Base-by-base conservation (phyloP, 1,140 invertebrate genomes). In the Chrysopa pallens region DNA sequence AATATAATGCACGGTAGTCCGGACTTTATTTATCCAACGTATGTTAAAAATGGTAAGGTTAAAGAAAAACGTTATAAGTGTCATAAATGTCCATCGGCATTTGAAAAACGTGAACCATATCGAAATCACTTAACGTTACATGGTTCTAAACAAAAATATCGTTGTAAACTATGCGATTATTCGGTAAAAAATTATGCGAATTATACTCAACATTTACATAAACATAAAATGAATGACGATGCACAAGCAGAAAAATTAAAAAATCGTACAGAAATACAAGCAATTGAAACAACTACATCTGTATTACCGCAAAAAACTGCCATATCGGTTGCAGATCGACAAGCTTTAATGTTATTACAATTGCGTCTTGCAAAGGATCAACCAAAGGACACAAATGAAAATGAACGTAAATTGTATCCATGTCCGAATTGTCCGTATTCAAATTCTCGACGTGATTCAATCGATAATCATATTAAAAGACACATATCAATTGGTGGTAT, bases 161-260 rank as follows among this genome's bases (percentile, higher is more conserved):
- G 75, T 45, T 92, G 88, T 62, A 74, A 82, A 45, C 70, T 74
- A 6, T 92, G 88, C 58, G 86, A 91, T 61, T 92, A 91, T 59
- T 84, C 84, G 1, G 86, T 90, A 0, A 84, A 82, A 49, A 84
- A 84, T 58, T 84, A 80, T 48, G 80, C 82, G 0, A 87, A 85
- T 60, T 83, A 81, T 50, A 70, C 77, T 11, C 83, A 86, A 54
- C 84, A 88, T 53, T 62, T 80, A 52, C 75, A 74, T 36, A 80
- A 85, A 52, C 84, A 88, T 59, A 70, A 76, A 50, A 73, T 70
- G 44, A 78, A 74, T 50, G 73, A 73, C n/a, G 70, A 76, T 49
- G 73, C 74, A 3, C 69, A 73, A 46, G 72, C 71, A 1, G 69
- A 69, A 14, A 65, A 66, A 39, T 11, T 9, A 66, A 67, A 29